Conservation (phyloP, 2,797 vertebrate species). For the Rhabdomys pumilio region DNA sequence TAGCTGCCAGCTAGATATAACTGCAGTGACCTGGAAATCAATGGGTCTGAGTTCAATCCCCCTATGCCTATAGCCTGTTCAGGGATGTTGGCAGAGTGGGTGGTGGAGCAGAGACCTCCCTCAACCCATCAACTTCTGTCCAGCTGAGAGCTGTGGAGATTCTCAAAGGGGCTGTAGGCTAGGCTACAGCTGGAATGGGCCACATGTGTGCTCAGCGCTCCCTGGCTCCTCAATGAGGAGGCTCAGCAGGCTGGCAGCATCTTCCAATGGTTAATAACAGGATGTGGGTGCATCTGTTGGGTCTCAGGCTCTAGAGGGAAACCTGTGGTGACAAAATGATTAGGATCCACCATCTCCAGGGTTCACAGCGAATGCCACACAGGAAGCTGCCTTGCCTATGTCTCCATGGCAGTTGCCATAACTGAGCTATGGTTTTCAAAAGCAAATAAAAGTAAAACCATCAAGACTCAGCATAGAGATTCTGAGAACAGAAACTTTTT, state of each 20-base stretch:
- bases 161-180: not conserved
- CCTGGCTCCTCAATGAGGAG: fast-evolving
- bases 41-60: too few species aligned
- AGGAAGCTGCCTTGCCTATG: not conserved
- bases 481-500: not conserved
- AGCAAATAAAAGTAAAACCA: not conserved
- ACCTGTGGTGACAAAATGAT: not conserved
- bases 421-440: not conserved
- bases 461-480: not conserved
- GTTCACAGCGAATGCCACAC: not conserved
- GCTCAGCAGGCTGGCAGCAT: fast-evolving
- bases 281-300: not conserved
- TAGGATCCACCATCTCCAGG: not conserved
- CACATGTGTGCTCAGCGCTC: fast-evolving
- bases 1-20: not conserved
- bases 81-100: fast-evolving
- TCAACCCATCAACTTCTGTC: not conserved
- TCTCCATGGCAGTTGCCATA: not conserved
- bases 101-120: not conserved
- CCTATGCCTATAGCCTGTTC: fast-evolving
- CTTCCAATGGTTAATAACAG: fast-evolving
- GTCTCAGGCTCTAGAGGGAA: not conserved
- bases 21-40: not conserved
- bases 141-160: not conserved
- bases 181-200: not conserved